These are phyloP conservation scores for Hyposmocoma kahamanoa DNA, from an alignment of 1,140 invertebrate species.

Conservation along the genomic window DNA sequence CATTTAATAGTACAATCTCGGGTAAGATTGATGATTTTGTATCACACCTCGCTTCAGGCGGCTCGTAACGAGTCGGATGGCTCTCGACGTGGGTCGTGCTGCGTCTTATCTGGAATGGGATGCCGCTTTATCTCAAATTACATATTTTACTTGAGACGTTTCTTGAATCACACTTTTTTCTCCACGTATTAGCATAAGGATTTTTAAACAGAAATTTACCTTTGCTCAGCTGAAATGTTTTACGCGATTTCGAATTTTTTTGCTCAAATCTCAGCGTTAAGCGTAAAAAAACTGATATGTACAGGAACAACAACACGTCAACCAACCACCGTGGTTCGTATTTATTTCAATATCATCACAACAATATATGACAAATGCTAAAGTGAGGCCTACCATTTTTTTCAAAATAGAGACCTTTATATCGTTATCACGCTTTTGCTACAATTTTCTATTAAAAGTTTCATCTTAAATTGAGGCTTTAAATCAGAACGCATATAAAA, in stretches of 20 bases:
- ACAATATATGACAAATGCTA: too few relatives aligned
- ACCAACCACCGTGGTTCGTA: too few relatives aligned
- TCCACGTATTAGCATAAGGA: constrained; percentile 30
- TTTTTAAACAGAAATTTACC: constrained; percentile 12
- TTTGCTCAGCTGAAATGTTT: too few relatives aligned
- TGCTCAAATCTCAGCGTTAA: too few relatives aligned
- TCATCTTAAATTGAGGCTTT: constrained; percentile 4
- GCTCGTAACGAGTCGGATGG: constrained; percentile 68
- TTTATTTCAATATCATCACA: too few relatives aligned
- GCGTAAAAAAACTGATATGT: too few relatives aligned
- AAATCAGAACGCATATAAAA: constrained; percentile 8
- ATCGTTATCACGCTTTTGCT: too few relatives aligned
- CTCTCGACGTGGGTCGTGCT: constrained; percentile 67
- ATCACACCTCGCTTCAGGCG: constrained; percentile 71
- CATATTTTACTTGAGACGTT: constrained; percentile 68
- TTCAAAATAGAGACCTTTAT: too few relatives aligned
- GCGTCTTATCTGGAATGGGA: constrained; percentile 67
- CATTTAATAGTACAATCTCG: constrained; percentile 73
- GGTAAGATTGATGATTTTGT: constrained; percentile 73
- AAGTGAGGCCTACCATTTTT: too few relatives aligned
- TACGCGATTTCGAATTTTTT: too few relatives aligned
- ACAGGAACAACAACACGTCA: too few relatives aligned
- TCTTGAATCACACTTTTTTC: constrained; percentile 43
- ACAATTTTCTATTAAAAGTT: too few relatives aligned
- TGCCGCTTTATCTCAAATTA: constrained; percentile 71